Evolutionary conservation across 1,140 invertebrate species (phyloP).

Genomic region (Drosophila grimshawi): DNA sequence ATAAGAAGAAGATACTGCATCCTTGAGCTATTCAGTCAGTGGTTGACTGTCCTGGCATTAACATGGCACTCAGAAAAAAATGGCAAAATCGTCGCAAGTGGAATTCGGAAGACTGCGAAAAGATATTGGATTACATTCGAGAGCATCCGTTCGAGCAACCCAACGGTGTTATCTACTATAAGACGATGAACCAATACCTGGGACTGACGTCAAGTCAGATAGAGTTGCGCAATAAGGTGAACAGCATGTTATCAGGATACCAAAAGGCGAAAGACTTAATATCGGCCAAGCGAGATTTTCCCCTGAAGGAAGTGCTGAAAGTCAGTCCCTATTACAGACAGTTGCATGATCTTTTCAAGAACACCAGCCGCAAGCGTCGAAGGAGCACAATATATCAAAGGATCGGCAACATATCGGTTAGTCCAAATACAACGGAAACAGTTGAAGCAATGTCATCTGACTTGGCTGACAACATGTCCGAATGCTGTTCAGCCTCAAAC

Average conservation of each 20-base stretch:
- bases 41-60: background rate
- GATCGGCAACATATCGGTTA: too few relatives aligned
- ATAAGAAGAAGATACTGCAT: background rate
- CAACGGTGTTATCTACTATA: background rate
- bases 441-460: background rate
- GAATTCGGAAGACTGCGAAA: background rate
- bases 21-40: background rate
- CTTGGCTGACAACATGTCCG: background rate
- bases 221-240: slow-evolving; percentile 1
- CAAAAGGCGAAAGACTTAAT: background rate
- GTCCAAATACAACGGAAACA: too few relatives aligned
- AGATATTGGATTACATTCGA: background rate
- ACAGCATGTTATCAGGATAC: background rate
- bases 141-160: background rate
- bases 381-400: background rate
- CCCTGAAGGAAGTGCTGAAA: background rate
- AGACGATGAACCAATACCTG: background rate
- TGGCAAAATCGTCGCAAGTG: background rate
- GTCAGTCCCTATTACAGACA: background rate
- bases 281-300: background rate
- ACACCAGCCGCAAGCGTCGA: background rate
- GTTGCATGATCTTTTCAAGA: background rate
- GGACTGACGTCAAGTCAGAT: too few relatives aligned
- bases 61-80: background rate
- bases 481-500: background rate